A percentile compares a stretch with the other conserved stretches of the same genome.
Conservation (phyloP, 2,113 vertebrate species). For the Clarias magur region DNA sequence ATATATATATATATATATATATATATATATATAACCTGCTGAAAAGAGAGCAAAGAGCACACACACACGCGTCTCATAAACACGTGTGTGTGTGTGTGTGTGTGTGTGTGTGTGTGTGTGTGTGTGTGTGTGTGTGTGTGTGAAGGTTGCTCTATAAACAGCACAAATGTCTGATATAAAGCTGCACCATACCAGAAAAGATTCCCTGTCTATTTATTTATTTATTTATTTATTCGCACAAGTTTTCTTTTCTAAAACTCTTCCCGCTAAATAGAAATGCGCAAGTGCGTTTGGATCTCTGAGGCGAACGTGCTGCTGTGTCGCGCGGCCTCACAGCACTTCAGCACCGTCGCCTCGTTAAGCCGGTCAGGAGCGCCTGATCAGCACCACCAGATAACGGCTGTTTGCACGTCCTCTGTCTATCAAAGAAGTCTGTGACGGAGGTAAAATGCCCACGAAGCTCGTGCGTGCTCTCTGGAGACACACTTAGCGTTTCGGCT, state of each 20-base stretch:
- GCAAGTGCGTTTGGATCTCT: not conserved
- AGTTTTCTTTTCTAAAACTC: not conserved
- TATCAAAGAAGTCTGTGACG: not conserved
- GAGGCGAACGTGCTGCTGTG: not conserved
- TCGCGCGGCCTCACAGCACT: not conserved
- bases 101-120: not conserved
- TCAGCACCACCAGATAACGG: not conserved
- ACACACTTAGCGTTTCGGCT: slow-evolving; percentile 54
- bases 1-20: too few relatives aligned
- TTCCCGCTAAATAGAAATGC: not conserved
- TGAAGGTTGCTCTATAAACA: not conserved
- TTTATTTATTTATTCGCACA: not conserved
- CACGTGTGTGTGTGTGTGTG: too few relatives aligned
- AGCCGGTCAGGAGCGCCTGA: not conserved
- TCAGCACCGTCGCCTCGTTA: not conserved
- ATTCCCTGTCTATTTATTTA: not conserved
- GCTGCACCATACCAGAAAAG: not conserved
- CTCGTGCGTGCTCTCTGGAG: slow-evolving; percentile 30
- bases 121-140: too few relatives aligned
- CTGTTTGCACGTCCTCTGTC: not conserved
- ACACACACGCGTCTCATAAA: not conserved
- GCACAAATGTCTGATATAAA: not conserved
- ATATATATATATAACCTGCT: slow-evolving; percentile 26
- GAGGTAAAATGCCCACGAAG: slow-evolving; percentile 23
- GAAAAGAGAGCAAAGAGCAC: not conserved